A percentile compares a stretch with the other conserved stretches of the same genome.
Evolutionary conservation across 2,113 vertebrate species (phyloP).

Genomic region (pig (Sus scrofa)): T2T-Sscrofa CM000827.6:102612001-102612500

Average conservation of each 20-base stretch:
- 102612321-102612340: background rate
- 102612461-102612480: background rate
- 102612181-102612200: conserved; percentile 46
- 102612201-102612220: conserved; percentile 32
- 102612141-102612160: conserved; percentile 10
- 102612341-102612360: no score
- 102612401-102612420: background rate
- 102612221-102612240: background rate
- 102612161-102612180: conserved; percentile 80
- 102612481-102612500: background rate
- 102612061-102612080: background rate
- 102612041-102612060: conserved; percentile 14
- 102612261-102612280: background rate
- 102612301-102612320: background rate
- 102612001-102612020: background rate
- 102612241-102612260: conserved; percentile 32
- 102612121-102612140: background rate
- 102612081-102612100: background rate
- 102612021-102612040: conserved; percentile 58
- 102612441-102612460: background rate
- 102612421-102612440: background rate
- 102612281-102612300: background rate
- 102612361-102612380: background rate
- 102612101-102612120: background rate
- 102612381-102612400: background rate